Percentiles rank a stretch among this genome's conserved stretches.
phyloP scores from a whole-genome alignment of 2,113 vertebrate genomes.

The Acanthochromis polyacanthus region DNA sequence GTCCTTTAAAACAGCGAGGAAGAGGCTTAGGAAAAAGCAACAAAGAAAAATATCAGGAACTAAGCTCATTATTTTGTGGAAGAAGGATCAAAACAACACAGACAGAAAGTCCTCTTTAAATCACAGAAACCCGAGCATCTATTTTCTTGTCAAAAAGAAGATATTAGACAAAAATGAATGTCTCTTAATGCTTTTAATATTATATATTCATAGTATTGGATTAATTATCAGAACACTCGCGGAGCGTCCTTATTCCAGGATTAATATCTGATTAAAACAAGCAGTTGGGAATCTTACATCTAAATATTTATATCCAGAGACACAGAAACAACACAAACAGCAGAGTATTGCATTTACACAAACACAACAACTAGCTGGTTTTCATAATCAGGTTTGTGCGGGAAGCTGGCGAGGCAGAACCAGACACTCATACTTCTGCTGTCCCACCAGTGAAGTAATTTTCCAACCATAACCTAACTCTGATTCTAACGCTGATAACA shows the following conservation, averaged over 20 bases:
- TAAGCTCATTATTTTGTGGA: too few relatives aligned
- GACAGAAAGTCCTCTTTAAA: too few relatives aligned
- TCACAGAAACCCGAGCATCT: too few relatives aligned
- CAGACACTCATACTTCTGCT: background rate
- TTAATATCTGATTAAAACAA: too few relatives aligned
- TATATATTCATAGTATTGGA: too few relatives aligned
- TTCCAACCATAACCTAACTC: background rate
- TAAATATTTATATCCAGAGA: too few relatives aligned
- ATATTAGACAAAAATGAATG: background rate
- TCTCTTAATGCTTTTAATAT: conserved; percentile 17
- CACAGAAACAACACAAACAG: background rate
- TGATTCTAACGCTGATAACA: background rate
- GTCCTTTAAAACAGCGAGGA: too few relatives aligned
- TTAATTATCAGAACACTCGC: conserved; percentile 7
- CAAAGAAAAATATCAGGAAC: too few relatives aligned
- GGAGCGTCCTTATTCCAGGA: background rate
- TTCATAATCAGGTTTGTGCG: background rate
- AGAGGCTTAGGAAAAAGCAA: too few relatives aligned
- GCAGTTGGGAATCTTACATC: too few relatives aligned
- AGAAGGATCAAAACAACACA: too few relatives aligned
- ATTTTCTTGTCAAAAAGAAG: too few relatives aligned
- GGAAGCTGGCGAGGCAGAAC: background rate
- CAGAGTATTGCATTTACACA: background rate
- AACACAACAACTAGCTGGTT: background rate
- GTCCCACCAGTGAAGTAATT: conserved; percentile 18